Percentiles rank a stretch among this genome's conserved stretches.
These are phyloP conservation scores for Drosophila dives DNA, from an alignment of 2,888 invertebrate species.

Conservation along the genomic window DNA sequence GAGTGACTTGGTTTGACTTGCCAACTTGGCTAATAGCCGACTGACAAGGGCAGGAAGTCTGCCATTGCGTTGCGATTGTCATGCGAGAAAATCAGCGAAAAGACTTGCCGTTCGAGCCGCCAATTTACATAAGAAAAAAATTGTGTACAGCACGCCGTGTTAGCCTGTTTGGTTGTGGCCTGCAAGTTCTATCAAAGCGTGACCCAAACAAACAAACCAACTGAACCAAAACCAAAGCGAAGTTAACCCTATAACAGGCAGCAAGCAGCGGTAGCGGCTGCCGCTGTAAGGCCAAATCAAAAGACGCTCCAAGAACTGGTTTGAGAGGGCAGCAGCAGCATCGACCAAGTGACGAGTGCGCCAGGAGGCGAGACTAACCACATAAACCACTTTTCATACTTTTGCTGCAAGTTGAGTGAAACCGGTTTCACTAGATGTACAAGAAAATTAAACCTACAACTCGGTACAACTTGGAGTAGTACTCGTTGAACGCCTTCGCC, in stretches of 20 bases:
- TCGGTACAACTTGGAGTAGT: constrained; percentile 29
- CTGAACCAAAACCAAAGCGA: constrained; percentile 28
- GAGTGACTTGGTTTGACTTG: constrained; percentile 3
- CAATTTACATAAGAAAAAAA: constrained; percentile 71
- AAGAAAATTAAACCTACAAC: constrained; percentile 29
- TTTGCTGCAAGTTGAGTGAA: constrained; percentile 63
- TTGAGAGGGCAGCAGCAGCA: constrained; percentile 46
- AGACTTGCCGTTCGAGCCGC: constrained; percentile 25
- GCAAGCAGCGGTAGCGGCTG: constrained; percentile 16
- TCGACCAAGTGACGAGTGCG: constrained; percentile 58
- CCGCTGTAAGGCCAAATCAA: constrained; percentile 49
- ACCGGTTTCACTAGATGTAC: constrained; percentile 51
- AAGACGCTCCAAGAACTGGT: constrained; percentile 65
- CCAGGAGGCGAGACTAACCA: constrained; percentile 67
- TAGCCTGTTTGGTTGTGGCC: constrained; percentile 18
- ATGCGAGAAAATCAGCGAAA: constrained; percentile 37
- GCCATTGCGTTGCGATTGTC: not conserved
- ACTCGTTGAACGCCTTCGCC: constrained; percentile 19
- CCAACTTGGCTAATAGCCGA: constrained; percentile 35
- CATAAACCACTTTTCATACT: constrained; percentile 68
- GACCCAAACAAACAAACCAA: constrained; percentile 70
- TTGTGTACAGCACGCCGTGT: constrained; percentile 35
- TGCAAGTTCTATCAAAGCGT: constrained; percentile 72
- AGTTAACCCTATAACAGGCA: constrained; percentile 27
- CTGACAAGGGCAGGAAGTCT: constrained; percentile 37